phyloP scores from a whole-genome alignment of 2,888 invertebrate genomes.

The Adelphocoris suturalis region DNA sequence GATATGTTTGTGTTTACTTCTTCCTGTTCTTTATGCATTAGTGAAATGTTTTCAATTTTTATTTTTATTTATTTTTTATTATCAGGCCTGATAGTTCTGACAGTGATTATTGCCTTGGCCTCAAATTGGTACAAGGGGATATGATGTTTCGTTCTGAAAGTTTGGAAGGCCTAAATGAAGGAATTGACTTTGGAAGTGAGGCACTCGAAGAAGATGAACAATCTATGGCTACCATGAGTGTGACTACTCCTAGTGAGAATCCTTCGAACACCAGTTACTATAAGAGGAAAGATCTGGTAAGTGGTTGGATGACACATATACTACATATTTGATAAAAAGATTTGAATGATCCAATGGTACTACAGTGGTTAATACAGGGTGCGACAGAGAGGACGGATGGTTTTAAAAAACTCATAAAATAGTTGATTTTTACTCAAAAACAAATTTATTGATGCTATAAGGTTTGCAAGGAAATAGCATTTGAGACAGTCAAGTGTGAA shows the following conservation, averaged over 20 bases:
- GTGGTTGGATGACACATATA: not conserved
- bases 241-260: constrained; percentile 88
- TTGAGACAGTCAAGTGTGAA: too few species aligned
- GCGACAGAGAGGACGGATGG: too few species aligned
- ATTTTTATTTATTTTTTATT: not conserved
- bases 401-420: too few species aligned
- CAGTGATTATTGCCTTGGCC: constrained; percentile 59
- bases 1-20: too few species aligned
- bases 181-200: constrained; percentile 89
- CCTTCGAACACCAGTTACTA: constrained; percentile 90
- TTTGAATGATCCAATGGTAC: too few species aligned
- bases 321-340: too few species aligned
- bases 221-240: constrained; percentile 80
- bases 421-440: too few species aligned
- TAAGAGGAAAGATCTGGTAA: constrained; percentile 88
- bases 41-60: not conserved
- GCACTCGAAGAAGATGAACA: constrained; percentile 84
- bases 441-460: too few species aligned
- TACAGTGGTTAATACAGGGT: too few species aligned
- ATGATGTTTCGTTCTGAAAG: constrained; percentile 92
- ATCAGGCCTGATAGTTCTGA: constrained; percentile 66
- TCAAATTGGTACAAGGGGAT: constrained; percentile 83
- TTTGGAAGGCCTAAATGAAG: constrained; percentile 81
- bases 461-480: too few species aligned
- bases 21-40: too few species aligned